Base-by-base conservation (phyloP, 1,140 invertebrate species). In the Drosophila equinoxialis region DNA sequence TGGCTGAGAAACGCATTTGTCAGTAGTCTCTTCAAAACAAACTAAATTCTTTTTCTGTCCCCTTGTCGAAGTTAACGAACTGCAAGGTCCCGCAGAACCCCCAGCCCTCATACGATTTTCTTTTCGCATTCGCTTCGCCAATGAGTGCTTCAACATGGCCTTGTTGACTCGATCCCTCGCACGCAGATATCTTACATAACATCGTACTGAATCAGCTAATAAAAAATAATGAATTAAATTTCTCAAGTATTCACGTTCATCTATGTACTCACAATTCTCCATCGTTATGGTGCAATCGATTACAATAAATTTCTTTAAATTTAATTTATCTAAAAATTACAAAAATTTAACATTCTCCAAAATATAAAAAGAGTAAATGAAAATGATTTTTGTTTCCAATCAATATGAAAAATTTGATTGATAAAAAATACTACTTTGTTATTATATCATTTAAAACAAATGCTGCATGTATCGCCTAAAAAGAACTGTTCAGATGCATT, bases 401-500 rank as follows among this genome's bases (percentile, higher is more conserved):
- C 2, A 2, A 48, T 3, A 8, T 39, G 11, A 39, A 10, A 39
- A 39, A 48, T 20, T 48, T 51, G 45, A 51, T 23, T 51, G 45
- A 51, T 51, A 51, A 51, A 51, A 51, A 23, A 23, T 20, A 11
- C 45, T 51, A 51, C 8, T 11, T 23, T 51, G 45, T 51, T 51
- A n/a, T 3, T 20, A 1, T 14, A 37, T 6, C 2, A 48, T 17
- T 17, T 10, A 20, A 8, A 48, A 2, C 2, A 17, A 48, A 48
- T 6, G 1, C 6, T 3, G 0, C 17, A 20, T 51, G n/a, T 23
- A 51, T 20, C 1, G 6, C 14, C 6, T n/a, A 45, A 45, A 45
- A 17, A 45, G 6, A n/a, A 13, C 13, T 14, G 0, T 42, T 6
- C 3, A 42, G 2, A 42, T 37, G n/a, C 10, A 13, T 13, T 13